phyloP scores from a whole-genome alignment of 53 echinoderm and acorn worm genomes.

The Hippasteria phrygiana region DNA sequence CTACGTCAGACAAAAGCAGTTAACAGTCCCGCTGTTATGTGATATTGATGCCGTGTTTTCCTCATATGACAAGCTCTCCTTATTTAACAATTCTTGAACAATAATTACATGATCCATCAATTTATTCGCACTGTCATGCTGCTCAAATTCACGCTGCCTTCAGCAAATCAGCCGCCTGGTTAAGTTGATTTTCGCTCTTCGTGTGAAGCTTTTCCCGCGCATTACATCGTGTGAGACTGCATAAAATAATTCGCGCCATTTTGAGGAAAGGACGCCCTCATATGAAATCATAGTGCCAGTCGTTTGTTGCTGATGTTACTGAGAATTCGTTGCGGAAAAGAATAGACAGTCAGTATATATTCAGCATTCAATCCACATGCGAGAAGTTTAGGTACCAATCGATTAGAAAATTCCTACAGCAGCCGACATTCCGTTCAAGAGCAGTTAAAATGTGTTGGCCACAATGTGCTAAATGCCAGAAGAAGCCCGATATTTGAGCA shows the following conservation, averaged over 20 bases:
- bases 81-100: too few species aligned
- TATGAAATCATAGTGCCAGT: slow-evolving; percentile 53
- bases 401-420: neutral
- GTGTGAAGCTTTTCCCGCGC: neutral
- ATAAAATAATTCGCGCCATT: neutral
- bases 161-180: too few species aligned
- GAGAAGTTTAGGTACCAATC: neutral
- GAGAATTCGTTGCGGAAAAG: slow-evolving; percentile 23
- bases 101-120: too few species aligned
- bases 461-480: neutral
- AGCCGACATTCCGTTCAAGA: slow-evolving; percentile 12
- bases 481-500: neutral
- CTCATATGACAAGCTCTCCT: too few species aligned
- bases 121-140: too few species aligned
- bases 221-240: neutral
- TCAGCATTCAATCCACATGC: slow-evolving; percentile 46
- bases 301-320: slow-evolving; percentile 39
- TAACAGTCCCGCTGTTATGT: too few species aligned
- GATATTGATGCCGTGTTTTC: too few species aligned
- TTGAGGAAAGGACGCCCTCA: slow-evolving; percentile 36
- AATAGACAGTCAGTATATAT: slow-evolving; percentile 3
- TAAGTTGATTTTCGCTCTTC: too few species aligned
- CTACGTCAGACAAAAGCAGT: too few species aligned
- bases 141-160: too few species aligned
- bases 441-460: neutral